Base-by-base conservation (phyloP, 2,888 invertebrate species). In the Temnothorax unifasciatus region DNA sequence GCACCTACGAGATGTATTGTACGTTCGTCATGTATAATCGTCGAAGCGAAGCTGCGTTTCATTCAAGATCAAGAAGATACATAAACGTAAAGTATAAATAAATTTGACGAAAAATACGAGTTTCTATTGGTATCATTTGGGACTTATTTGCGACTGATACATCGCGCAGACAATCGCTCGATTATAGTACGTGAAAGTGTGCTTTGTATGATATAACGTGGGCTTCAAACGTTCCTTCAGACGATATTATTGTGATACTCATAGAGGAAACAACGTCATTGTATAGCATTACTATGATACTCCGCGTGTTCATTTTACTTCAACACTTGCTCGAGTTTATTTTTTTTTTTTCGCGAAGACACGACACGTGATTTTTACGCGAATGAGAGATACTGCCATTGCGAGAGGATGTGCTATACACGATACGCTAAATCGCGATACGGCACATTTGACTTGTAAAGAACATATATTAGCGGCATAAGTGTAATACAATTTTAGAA, bases 211-310 rank as follows among this genome's bases (percentile, higher is more conserved):
- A 75, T 74, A 66, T 66, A 85, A 83, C 68, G 86, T 85, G 89
- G 76, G 85, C 88, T 87, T 90, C 85, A 77, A 83, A 90, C 91
- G 91, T 90, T 91, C 91, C 90, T 88, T 90, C 87, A 87, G 85
- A 87, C 87, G 90, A 90, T 90, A 90, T 85, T 90, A 88, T 91
- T 92, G 91, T 92, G 91, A 91, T 91, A 91, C 87, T 91, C 89
- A 85, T 91, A 88, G 86, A 86, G 76, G 84, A 85, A 87, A 64
- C 84, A 85, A 59, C 18, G 25, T 71, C 38, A 57, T 59, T 69
- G 79, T 59, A 34, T 61, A 71, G 59, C 18, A 69, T 59, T 59
- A 59, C 21, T 79, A 59, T 69, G 79, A 38, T 69, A 79, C 44
- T 68, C 29, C 44, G 29, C 69, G 79, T 79, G 68, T 77, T 68